Evolutionary conservation across 1,140 invertebrate genomes (phyloP).

Genomic region (Rhopalosiphum padi): DNA sequence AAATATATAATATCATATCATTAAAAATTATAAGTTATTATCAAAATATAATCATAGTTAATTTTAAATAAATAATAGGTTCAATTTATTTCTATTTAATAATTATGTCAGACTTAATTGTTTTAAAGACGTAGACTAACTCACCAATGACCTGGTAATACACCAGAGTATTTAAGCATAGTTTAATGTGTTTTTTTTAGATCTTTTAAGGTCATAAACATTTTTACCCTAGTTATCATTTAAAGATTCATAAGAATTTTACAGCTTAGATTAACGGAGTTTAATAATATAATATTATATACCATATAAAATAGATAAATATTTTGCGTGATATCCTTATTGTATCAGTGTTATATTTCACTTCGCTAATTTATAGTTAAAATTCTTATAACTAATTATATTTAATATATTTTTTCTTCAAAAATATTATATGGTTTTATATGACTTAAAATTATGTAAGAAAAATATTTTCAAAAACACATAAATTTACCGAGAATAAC

Average conservation of each 20-base stretch:
- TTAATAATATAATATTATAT: too few relatives aligned
- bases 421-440: neutral
- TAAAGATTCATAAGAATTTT: neutral
- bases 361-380: neutral
- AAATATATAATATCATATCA: neutral
- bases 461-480: neutral
- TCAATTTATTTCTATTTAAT: too few relatives aligned
- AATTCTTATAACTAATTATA: neutral
- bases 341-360: neutral
- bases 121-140: too few relatives aligned
- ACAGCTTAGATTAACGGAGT: neutral
- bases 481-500: neutral
- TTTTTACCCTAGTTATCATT: neutral
- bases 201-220: too few relatives aligned
- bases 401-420: too few relatives aligned
- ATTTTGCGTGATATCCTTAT: neutral
- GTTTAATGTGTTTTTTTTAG: too few relatives aligned
- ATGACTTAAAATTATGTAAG: neutral
- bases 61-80: neutral
- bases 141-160: too few relatives aligned
- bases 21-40: neutral
- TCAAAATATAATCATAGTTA: neutral
- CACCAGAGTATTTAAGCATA: too few relatives aligned
- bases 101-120: too few relatives aligned
- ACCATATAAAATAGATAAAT: neutral